Evolutionary conservation across 2,888 invertebrate species (phyloP).

Genomic region (Cantharis rufa): DNA sequence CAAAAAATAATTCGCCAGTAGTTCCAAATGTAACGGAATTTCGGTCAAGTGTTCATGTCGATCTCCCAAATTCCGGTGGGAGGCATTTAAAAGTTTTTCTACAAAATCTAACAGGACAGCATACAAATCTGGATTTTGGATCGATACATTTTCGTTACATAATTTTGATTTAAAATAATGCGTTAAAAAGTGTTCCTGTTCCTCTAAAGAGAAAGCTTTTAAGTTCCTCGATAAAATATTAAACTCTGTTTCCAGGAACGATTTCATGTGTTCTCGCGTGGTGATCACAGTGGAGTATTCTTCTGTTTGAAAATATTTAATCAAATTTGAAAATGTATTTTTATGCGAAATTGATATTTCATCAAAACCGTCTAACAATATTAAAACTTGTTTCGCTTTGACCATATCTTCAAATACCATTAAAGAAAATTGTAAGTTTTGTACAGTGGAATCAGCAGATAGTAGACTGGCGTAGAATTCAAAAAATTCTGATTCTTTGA

Average conservation of each 20-base stretch:
- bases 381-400: background rate
- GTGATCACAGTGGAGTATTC: background rate
- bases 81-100: background rate
- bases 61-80: background rate
- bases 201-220: background rate
- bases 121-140: background rate
- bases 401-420: conserved; percentile 3
- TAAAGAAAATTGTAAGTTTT: background rate
- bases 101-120: background rate
- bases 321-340: background rate
- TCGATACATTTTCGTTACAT: background rate
- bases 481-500: background rate
- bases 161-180: background rate
- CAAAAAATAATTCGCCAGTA: background rate
- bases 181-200: background rate
- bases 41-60: background rate
- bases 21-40: background rate
- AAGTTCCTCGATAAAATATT: background rate
- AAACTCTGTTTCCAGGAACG: background rate
- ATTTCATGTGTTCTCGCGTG: background rate
- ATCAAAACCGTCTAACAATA: conserved; percentile 10
- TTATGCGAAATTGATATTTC: conserved; percentile 4
- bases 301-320: background rate
- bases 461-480: background rate
- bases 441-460: background rate